Conservation (phyloP, 2,888 invertebrate species). For the Bedellia somnulentella region DNA sequence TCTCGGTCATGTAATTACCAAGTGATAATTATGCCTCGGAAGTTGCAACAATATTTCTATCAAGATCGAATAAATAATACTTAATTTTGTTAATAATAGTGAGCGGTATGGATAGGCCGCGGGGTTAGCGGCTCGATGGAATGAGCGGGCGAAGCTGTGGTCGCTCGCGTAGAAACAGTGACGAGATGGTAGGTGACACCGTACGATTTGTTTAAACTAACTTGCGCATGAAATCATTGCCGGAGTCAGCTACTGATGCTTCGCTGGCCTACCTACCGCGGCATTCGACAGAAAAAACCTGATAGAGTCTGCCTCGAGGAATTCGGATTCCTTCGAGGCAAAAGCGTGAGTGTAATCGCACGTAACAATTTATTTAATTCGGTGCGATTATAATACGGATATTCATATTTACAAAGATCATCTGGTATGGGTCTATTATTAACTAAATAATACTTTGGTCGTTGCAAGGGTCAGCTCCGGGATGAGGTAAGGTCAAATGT, state of each 20-base stretch:
- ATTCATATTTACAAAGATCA: too few species aligned
- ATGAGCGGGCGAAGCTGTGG: neutral
- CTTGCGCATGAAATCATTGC: conserved; percentile 48
- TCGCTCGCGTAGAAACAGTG: conserved; percentile 25
- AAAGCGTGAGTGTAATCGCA: conserved; percentile 53
- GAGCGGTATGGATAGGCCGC: neutral
- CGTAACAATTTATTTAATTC: conserved; percentile 50
- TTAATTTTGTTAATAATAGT: neutral
- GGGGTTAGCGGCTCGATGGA: neutral
- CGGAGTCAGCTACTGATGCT: conserved; percentile 55
- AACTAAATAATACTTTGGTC: conserved; percentile 1
- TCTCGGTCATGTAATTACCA: conserved; percentile 20
- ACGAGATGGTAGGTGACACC: conserved; percentile 44
- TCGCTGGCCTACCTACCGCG: conserved; percentile 37
- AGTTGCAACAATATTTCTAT: neutral
- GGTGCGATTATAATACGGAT: conserved; percentile 13
- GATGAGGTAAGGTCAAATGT: conserved; percentile 4
- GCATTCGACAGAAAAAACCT: conserved; percentile 24
- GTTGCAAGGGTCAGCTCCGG: neutral
- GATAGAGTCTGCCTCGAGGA: conserved; percentile 35
- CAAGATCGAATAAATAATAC: neutral
- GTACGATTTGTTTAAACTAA: conserved; percentile 60
- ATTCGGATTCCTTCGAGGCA: conserved; percentile 51
- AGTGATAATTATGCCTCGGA: conserved; percentile 3
- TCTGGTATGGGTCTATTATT: conserved; percentile 3